These are phyloP conservation scores for Dryadula phaetusa DNA, from an alignment of 2,888 invertebrate species.

Conservation along the genomic window DNA sequence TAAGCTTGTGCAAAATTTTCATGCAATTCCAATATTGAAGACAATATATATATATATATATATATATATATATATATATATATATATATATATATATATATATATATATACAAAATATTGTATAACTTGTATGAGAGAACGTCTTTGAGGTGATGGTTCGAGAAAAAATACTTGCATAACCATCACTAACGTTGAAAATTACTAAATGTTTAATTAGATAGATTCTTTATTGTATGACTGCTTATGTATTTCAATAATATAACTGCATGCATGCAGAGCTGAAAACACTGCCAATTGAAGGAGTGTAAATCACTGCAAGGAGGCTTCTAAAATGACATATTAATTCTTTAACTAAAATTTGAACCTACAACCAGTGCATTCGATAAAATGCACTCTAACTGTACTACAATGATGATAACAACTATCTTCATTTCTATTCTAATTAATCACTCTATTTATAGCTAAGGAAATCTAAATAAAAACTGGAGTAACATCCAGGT, in stretches of 20 bases:
- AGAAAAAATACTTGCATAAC: no score
- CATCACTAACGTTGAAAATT: no score
- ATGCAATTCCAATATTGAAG: background rate
- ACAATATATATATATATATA: background rate
- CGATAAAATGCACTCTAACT: background rate
- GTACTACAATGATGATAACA: background rate
- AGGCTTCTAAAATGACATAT: no score
- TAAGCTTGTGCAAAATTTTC: background rate
- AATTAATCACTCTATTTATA: slow-evolving; percentile 19
- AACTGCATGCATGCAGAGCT: no score
- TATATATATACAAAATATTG: no score
- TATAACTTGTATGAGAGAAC: no score
- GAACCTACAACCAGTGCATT: background rate
- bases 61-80: background rate
- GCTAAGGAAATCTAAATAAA: slow-evolving; percentile 15
- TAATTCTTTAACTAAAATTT: background rate
- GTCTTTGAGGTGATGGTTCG: no score
- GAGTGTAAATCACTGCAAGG: no score
- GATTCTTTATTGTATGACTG: no score
- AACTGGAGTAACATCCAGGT: slow-evolving; percentile 20
- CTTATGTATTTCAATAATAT: no score
- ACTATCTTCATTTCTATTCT: background rate
- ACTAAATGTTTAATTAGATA: no score
- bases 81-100: no score
- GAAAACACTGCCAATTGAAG: background rate